Evolutionary conservation across 2,113 vertebrate species (phyloP), one percentile per base, ranked within the genome.

Genomic region (Etheostoma spectabile): DNA sequence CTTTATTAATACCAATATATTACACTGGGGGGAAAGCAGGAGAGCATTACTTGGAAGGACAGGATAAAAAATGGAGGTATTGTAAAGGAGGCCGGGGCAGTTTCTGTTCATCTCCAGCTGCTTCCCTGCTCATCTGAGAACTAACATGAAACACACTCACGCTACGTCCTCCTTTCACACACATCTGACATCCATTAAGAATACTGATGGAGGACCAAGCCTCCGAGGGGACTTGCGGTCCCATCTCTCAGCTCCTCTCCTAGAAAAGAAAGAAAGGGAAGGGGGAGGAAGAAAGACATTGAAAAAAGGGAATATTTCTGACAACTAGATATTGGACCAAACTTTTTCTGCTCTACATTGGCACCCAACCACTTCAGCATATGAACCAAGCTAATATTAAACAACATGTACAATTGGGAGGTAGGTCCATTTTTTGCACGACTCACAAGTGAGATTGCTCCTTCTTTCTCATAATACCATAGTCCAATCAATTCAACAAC

Each of bases 121-220:
- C 93, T 93, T 86, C 92, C 73, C 87, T 94, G 94, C 94, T 95
- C 93, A 94, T 94, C 94, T 93, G 94, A 78, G 93, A 93, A 88
- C 91, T 94, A 95, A 94, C 94, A 92, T 93, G 92, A 95, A 95
- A 95, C 94, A 94, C 93, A 91, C 94, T 95, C 95, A 93, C 93
- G 92, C 93, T 93, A 93, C 77, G 83, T 88, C 91, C 93, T 93
- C 91, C 83, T 93, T 86, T 91, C 92, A 89, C 87, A 91, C 88
- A 95, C 94, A 95, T 95, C 94, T 96, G 95, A 94, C 93, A 91
- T 93, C 91, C 93, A 96, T 96, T 96, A 95, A 84, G 80, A 85
- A 93, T 86, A 84, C 86, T 80, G 89, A 88, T 86, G 88, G 85
- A 88, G 91, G 91, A 92, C 89, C 87, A 65, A 60, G 88, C 89